phyloP scores from a whole-genome alignment of 2,113 vertebrate species.

The Laterallus jamaicensis region DNA sequence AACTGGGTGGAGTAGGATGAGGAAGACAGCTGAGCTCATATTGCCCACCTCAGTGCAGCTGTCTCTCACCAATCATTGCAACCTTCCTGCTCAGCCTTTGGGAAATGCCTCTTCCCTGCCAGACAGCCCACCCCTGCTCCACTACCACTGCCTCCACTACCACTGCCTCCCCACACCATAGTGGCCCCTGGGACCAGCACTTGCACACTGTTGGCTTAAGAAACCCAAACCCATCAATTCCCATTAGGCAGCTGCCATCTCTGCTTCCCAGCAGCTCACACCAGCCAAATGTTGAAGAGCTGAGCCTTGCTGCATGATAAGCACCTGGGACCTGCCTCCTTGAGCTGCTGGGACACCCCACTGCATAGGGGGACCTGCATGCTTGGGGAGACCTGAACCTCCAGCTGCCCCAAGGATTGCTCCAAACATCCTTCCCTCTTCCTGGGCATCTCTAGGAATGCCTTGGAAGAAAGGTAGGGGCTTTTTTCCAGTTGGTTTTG shows the following conservation, averaged over 20 bases:
- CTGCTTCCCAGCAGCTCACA: not conserved
- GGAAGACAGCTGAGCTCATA: not conserved
- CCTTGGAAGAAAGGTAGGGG: not conserved
- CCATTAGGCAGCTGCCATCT: not conserved
- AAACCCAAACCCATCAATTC: not conserved
- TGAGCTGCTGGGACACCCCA: not conserved
- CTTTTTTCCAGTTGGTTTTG: fast-evolving
- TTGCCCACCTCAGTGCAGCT: not conserved
- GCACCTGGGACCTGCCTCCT: not conserved
- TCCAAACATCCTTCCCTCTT: not conserved
- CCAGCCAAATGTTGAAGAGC: not conserved
- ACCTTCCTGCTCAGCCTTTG: not conserved
- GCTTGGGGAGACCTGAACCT: no score
- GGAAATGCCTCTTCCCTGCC: not conserved
- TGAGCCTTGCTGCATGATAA: not conserved
- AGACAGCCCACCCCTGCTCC: not conserved
- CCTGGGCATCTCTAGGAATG: not conserved
- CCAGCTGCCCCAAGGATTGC: not conserved
- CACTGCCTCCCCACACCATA: not conserved
- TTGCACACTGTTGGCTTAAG: not conserved
- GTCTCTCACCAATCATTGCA: not conserved
- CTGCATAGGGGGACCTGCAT: not conserved
- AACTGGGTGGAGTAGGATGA: not conserved
- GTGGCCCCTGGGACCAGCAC: not conserved
- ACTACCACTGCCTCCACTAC: not conserved